phyloP scores from a whole-genome alignment of 2,797 vertebrate genomes.

The Pampus argenteus region DNA sequence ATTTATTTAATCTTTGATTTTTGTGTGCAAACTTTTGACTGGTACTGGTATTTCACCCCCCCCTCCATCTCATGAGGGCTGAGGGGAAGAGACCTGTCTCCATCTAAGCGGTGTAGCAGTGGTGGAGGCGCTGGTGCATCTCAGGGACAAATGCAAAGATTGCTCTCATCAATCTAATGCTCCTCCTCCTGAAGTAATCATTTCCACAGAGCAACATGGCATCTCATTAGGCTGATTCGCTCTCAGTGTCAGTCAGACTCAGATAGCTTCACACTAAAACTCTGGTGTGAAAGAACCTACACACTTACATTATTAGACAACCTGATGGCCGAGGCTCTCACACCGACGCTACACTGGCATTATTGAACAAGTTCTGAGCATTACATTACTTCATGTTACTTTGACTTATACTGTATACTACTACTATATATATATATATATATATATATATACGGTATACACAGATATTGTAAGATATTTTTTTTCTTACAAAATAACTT shows the following conservation, averaged over 20 bases:
- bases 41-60: background rate
- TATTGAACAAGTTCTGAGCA: conserved; percentile 24
- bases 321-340: conserved; percentile 36
- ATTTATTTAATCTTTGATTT: too few species aligned
- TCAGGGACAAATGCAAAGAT: conserved; percentile 63
- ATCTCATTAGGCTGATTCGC: conserved; percentile 78
- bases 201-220: conserved; percentile 70
- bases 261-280: conserved; percentile 64
- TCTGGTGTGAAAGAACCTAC: conserved; percentile 38
- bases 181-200: conserved; percentile 73
- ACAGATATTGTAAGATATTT: too few species aligned
- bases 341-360: conserved; percentile 9
- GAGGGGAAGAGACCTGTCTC: conserved; percentile 54
- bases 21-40: too few species aligned
- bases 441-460: too few species aligned
- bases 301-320: conserved; percentile 60
- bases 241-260: conserved; percentile 63
- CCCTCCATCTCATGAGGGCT: too few species aligned
- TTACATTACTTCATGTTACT: background rate
- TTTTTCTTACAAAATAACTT: background rate
- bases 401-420: background rate
- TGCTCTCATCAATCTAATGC: conserved; percentile 79
- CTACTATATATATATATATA: too few species aligned
- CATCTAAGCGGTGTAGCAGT: conserved; percentile 32
- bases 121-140: conserved; percentile 42